phyloP scores from a whole-genome alignment of 2,888 invertebrate genomes.

The Tiliacea aurago region DNA sequence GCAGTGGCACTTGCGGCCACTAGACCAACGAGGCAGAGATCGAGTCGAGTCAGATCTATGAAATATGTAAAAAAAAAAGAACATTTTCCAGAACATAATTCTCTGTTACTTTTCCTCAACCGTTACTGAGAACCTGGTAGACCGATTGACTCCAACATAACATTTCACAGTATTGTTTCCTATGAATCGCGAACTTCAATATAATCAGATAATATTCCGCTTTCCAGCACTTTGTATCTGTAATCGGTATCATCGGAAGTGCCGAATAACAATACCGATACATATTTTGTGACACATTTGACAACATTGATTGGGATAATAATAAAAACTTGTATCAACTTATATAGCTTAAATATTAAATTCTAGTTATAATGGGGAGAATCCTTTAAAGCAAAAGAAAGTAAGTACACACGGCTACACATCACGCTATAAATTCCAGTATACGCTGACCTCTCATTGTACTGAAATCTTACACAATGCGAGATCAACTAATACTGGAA shows the following conservation, averaged over 20 bases:
- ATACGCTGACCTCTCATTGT: too few species aligned
- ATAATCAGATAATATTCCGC: conserved; percentile 51
- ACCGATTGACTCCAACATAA: conserved; percentile 31
- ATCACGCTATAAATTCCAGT: too few species aligned
- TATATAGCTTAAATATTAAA: too few species aligned
- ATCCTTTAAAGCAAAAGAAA: too few species aligned
- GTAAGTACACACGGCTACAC: too few species aligned
- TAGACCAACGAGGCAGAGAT: too few species aligned
- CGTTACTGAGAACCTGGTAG: conserved; percentile 47
- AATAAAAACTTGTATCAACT: too few species aligned
- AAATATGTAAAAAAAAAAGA: conserved; percentile 11
- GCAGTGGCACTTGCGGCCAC: too few species aligned
- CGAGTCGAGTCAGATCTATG: too few species aligned
- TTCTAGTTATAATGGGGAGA: too few species aligned
- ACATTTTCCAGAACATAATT: conserved; percentile 8
- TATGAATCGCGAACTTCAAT: conserved; percentile 42
- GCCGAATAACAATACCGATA: conserved; percentile 27
- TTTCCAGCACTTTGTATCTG: conserved; percentile 42
- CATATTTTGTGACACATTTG: conserved; percentile 21
- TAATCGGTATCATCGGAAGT: conserved; percentile 48
- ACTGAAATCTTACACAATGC: too few species aligned
- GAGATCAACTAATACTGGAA: too few species aligned
- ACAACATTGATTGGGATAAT: conserved; percentile 10
- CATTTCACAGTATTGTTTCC: conserved; percentile 39
- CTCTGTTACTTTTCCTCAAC: conserved; percentile 49